Percentiles rank a stretch among this genome's conserved stretches.
Conservation (phyloP, 2,888 invertebrate species). For the Eulithis testata region DNA sequence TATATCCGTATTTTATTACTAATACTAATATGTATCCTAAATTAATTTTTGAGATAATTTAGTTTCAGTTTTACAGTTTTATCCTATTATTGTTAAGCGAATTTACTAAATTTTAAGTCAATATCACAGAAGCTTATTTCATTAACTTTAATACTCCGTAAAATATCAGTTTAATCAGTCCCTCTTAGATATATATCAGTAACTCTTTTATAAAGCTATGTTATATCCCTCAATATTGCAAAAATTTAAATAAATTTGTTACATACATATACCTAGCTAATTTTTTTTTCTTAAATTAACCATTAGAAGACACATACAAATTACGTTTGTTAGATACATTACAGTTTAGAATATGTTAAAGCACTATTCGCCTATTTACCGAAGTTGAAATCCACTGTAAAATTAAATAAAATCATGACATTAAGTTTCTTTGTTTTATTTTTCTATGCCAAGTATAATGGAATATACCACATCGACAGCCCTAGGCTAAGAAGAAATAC, state of each 20-base stretch:
- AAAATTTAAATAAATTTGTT: too few relatives aligned
- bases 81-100: slow-evolving; percentile 46
- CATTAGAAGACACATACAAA: neutral
- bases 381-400: slow-evolving; percentile 44
- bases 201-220: too few relatives aligned
- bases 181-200: too few relatives aligned
- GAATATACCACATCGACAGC: too few relatives aligned
- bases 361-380: slow-evolving; percentile 6
- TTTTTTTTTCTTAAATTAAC: neutral
- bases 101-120: slow-evolving; percentile 52
- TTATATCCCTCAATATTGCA: too few relatives aligned
- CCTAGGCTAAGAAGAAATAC: too few relatives aligned
- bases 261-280: too few relatives aligned
- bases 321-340: slow-evolving; percentile 6
- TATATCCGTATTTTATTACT: neutral
- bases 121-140: slow-evolving; percentile 28
- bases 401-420: slow-evolving; percentile 51
- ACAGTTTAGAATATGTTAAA: neutral
- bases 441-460: neutral
- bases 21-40: neutral
- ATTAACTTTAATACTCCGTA: neutral
- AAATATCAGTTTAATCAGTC: neutral
- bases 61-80: neutral
- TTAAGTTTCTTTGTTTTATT: slow-evolving; percentile 39
- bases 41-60: neutral